Evolutionary conservation across 1,140 invertebrate species (phyloP).

Genomic region (Drosophila nasuta): DNA sequence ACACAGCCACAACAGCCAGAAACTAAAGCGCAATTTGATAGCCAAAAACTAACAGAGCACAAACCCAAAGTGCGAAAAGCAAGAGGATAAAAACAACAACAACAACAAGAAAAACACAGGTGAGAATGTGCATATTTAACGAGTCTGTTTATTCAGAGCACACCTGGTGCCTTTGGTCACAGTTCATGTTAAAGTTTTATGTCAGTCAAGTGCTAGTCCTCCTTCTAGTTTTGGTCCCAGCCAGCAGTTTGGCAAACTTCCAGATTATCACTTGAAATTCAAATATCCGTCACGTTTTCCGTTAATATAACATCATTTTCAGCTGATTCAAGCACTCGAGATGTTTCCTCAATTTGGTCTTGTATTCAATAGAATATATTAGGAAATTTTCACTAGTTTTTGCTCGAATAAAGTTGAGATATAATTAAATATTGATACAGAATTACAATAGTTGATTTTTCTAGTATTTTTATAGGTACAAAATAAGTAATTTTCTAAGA

Average conservation of each 20-base stretch:
- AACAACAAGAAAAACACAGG: conserved; percentile 3
- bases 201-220: conserved; percentile 2
- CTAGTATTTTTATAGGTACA: no score
- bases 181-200: conserved; percentile 17
- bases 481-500: no score
- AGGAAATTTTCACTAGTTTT: no score
- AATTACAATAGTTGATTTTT: no score
- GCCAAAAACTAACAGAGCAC: conserved; percentile 31
- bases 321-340: not conserved
- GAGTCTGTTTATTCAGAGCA: conserved; percentile 15
- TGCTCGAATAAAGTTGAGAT: no score
- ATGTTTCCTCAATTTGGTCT: not conserved
- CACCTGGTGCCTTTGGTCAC: conserved; percentile 2
- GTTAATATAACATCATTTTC: conserved; percentile 10
- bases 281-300: conserved; percentile 11
- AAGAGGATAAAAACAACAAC: not conserved
- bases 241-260: conserved; percentile 7
- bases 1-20: not conserved
- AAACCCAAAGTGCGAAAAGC: conserved; percentile 5
- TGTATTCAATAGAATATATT: not conserved
- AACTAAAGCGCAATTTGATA: conserved; percentile 39
- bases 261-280: conserved; percentile 28
- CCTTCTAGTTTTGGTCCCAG: not conserved
- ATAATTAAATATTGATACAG: no score
- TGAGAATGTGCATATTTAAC: conserved; percentile 37